Evolutionary conservation across 2,888 invertebrate species (phyloP).

Genomic region (Papilio gigon): DNA sequence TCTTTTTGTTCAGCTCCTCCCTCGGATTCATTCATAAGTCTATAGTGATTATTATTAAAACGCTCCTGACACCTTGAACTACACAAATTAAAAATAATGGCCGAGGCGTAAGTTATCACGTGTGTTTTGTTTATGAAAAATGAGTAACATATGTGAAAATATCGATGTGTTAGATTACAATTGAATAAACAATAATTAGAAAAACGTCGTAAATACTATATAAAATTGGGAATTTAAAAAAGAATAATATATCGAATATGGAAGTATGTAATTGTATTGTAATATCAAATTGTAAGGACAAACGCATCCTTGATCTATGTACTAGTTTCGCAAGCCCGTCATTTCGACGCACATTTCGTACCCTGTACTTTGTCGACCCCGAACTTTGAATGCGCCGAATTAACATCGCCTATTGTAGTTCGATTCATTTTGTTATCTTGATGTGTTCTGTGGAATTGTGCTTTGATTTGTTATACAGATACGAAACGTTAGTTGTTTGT

Average conservation of each 20-base stretch:
- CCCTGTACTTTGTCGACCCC: conserved; percentile 45
- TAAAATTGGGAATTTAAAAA: conserved; percentile 4
- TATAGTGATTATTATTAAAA: too few relatives aligned
- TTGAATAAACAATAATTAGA: background rate
- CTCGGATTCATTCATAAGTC: too few relatives aligned
- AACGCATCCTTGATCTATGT: conserved; percentile 76
- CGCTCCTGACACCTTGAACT: too few relatives aligned
- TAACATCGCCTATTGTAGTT: conserved; percentile 57
- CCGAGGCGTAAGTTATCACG: too few relatives aligned
- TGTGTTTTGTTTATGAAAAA: conserved; percentile 8
- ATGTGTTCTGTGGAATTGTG: conserved; percentile 9
- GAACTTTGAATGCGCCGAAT: conserved; percentile 59
- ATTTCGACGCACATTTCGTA: conserved; percentile 62
- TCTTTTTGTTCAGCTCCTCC: too few relatives aligned
- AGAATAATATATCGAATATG: conserved; percentile 46
- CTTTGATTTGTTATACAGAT: background rate
- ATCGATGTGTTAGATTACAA: background rate
- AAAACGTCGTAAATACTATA: background rate
- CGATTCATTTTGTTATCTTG: conserved; percentile 42
- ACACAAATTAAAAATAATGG: too few relatives aligned
- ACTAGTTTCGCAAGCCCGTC: conserved; percentile 62
- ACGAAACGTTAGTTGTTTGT: background rate
- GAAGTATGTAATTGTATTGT: conserved; percentile 65
- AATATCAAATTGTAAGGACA: conserved; percentile 59
- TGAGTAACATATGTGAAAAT: background rate